Evolutionary conservation across 2,888 invertebrate species (phyloP), one percentile per base, ranked within the genome.

Genomic region (Apantesis nais): DNA sequence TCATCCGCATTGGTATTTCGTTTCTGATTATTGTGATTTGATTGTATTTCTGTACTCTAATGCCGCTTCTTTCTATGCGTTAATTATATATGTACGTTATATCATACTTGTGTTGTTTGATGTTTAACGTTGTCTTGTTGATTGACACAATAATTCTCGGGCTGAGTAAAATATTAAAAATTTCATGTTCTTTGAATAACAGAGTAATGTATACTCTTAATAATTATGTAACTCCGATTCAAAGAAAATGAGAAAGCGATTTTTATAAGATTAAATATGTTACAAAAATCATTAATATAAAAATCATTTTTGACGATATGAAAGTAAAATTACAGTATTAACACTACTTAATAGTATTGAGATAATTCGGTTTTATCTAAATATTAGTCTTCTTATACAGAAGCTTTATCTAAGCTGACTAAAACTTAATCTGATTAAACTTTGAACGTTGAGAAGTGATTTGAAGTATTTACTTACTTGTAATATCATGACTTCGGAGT

Each of bases 361-460:
- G 44, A 44, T 16, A 44, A 2, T 48, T 22, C 48, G 22, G 22
- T n/a, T 9, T 39, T 62, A 25, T 62, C 25, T 62, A 16, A 62
- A 41, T 41, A 25, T 63, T 41, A 16, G 9, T 63, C 16, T 41
- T 41, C n/a, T n/a, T 39, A 8, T 19, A 44, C 22, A 9, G 11
- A 31, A 63, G 29, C 31, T 12, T 22, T 22, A 5, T 31, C 29
- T 8, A 39, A 52, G 22, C 62, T 44, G 22, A 12, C 31, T 5
- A 22, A 63, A 44, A 29, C 16, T 29, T 31, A 19, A 44, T 31
- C 14, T 0, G 44, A 44, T 44, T 63, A 25, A 63, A 63, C 29
- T 63, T 63, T 41, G 39, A 63, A 44, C 63, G 16, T 25, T 55
- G n/a, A 55, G 12, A 58, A 29, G 58, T 44, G 44, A 31, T 63